Evolutionary conservation across 2,888 invertebrate genomes (phyloP).

Genomic region (Amitus sp.): DNA sequence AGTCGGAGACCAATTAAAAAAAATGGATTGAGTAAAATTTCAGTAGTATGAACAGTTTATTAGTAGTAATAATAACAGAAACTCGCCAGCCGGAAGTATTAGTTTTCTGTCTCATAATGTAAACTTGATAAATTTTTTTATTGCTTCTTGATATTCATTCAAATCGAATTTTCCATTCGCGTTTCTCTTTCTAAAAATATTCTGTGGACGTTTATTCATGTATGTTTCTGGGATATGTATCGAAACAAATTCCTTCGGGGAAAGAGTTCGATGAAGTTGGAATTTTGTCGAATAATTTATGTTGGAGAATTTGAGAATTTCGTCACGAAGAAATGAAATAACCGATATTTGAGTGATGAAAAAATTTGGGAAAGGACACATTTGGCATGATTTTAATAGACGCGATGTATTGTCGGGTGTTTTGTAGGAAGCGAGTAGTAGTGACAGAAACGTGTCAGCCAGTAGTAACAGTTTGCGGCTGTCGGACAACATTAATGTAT

Average conservation of each 20-base stretch:
- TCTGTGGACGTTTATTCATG: no score
- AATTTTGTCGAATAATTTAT: background rate
- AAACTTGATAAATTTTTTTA: constrained; percentile 24
- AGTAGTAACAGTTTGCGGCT: background rate
- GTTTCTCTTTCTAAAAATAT: background rate
- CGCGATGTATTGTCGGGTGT: no score
- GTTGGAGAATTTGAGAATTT: background rate
- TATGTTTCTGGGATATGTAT: no score
- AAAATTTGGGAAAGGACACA: background rate
- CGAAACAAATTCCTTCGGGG: background rate
- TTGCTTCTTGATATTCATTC: background rate
- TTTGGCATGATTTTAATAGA: no score
- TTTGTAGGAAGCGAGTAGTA: background rate
- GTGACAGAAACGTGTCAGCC: background rate
- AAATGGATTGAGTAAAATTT: no score
- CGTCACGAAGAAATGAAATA: background rate
- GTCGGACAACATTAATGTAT: background rate
- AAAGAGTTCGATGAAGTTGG: background rate
- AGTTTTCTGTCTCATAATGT: constrained; percentile 23
- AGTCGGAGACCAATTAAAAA: background rate
- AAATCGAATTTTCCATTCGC: background rate
- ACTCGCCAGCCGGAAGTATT: background rate
- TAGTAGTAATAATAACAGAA: background rate
- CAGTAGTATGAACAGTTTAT: no score
- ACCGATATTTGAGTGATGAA: background rate